Conservation (phyloP, 2,797 vertebrate species). For the Helarctos malayanus region DNA sequence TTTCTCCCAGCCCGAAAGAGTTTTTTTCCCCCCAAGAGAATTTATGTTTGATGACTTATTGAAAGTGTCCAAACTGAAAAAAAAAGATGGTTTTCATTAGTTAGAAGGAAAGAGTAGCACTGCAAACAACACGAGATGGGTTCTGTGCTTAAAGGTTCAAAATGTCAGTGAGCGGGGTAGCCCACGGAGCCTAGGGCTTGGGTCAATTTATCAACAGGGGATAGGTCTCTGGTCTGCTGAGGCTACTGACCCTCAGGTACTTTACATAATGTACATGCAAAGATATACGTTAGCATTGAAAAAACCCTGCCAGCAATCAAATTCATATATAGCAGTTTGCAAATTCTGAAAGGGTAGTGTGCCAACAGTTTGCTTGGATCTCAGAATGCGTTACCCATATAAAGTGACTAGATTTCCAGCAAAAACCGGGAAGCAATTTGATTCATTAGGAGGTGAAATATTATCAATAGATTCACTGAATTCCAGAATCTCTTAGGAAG, state of each 20-base stretch:
- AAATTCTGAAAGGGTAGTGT: not conserved
- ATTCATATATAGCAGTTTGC: not conserved
- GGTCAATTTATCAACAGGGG: not conserved
- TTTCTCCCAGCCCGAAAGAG: not conserved
- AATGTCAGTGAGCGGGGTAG: not conserved
- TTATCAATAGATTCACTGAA: not conserved
- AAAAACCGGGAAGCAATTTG: not conserved
- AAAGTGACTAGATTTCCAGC: not conserved
- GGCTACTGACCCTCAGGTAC: not conserved
- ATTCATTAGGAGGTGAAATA: not conserved
- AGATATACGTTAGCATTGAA: not conserved
- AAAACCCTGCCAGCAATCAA: not conserved
- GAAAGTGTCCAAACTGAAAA: not conserved
- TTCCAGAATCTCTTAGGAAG: conserved; percentile 15
- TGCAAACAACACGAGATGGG: not conserved
- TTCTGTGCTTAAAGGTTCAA: not conserved
- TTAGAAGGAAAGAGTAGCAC: not conserved
- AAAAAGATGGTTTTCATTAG: conserved; percentile 32
- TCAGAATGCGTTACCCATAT: not conserved
- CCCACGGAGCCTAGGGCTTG: not conserved
- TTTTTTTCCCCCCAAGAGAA: not conserved
- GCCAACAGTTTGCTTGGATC: not conserved
- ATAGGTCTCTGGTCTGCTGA: not conserved
- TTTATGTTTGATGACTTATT: conserved; percentile 16
- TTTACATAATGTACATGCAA: not conserved